Evolutionary conservation across 2,888 invertebrate genomes (phyloP), one percentile per base, ranked within the genome.

Genomic region (Leptinotarsa haldemani): DNA sequence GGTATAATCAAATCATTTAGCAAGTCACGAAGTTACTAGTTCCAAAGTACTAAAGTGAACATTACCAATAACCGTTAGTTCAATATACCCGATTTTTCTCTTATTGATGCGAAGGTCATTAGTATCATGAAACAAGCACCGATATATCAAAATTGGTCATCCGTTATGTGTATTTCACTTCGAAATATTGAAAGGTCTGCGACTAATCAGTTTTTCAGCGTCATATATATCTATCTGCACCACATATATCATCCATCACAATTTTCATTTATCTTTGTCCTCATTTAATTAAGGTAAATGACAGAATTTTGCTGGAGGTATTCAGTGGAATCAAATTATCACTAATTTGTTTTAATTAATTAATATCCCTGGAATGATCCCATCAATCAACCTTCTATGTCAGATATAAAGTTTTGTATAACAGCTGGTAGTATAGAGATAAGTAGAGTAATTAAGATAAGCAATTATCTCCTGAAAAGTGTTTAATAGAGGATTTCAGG

Each of bases 341-440:
- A 61, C 40, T 30, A 61, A 61, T 61, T 61, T 61, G 30, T 61
- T 61, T 61, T 61, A 61, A 61, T 61, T 61, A 61, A 61, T 61
- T 61, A 61, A 61, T 61, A 40, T 61, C n/a, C 61, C 15, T 5
- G 40, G 40, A 61, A 30, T 61, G 61, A 61, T 61, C 61, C 61
- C 61, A 61, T 61, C 61, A 61, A 61, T 61, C 61, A 61, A 61
- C 61, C n/a, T 61, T n/a, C 61, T 25, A 40, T 61, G 61, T 61
- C 61, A 61, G 30, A 61, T 61, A 61, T 61, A 61, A 61, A 61
- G 61, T 61, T 40, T 61, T 40, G 61, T 61, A 61, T 61, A 61
- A 61, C 61, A 61, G 61, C 40, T 61, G 61, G 61, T 30, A 61
- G n/a, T 61, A 30, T 61, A 30, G 30, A 40, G 61, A 16, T 30